Base-by-base conservation (phyloP, 2,888 invertebrate species). In the Adelognathus sp. region DNA sequence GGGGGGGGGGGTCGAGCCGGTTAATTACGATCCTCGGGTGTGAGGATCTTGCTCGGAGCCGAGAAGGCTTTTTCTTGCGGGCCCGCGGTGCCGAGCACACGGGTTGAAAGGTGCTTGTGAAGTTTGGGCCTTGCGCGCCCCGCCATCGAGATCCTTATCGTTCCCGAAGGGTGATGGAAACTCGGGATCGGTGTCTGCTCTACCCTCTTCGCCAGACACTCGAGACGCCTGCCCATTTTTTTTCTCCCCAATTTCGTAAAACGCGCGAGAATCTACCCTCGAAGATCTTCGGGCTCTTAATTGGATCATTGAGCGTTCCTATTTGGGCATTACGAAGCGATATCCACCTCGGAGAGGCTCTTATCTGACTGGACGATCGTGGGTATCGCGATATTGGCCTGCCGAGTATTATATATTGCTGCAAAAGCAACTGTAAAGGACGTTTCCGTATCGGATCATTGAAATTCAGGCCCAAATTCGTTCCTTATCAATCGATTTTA, bases 51-150 rank as follows among this genome's bases (percentile, higher is more conserved):
- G 64, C 58, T 61, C 58, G 72, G 46, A 92, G 83, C 92, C 92
- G 92, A 91, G 91, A 81, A 46, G 18, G 29, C 69, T 72, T 72
- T 60, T 78, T 67, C 44, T 80, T 88, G 90, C 82, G 90, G 61
- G 70, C 74, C 75, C 69, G 14, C 72, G 69, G 58, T 71, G 66
- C 9, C 36, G 69, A 76, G 41, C 79, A 81, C 76, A 76, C 73
- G 75, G 72, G 69, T 78, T 72, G 74, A 71, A 71, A 54, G 71
- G 44, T 29, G 52, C 31, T 33, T 76, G 66, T 74, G 41, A 44
- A 63, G 64, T 52, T 67, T 67, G 67, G 77, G 58, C 66, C 58
- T 63, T 46, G 60, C 56, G 71, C 54, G 31, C 60, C 79, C n/a
- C 58, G 67, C 54, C 76, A 79, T 79, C 79, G 66, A 81, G 83